phyloP scores from a whole-genome alignment of 2,888 invertebrate species.

The Ditula angustiorana region DNA sequence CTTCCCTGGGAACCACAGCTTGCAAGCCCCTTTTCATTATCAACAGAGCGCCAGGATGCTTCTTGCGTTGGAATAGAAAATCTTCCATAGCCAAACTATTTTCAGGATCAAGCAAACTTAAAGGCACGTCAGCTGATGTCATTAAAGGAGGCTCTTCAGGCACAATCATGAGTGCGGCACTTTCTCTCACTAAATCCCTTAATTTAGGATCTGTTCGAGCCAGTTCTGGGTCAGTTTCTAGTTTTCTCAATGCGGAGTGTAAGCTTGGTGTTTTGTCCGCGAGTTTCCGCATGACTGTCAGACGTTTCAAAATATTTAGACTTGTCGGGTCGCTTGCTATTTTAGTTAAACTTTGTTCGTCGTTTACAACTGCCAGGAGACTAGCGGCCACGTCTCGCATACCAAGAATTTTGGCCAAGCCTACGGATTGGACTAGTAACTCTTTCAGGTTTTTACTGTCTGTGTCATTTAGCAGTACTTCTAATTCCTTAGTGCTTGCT shows the following conservation, averaged over 20 bases:
- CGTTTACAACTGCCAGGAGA: constrained; percentile 80
- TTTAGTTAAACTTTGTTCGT: constrained; percentile 83
- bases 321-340: constrained; percentile 85
- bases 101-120: constrained; percentile 87
- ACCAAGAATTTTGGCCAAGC: constrained; percentile 89
- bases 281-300: constrained; percentile 89
- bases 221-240: constrained; percentile 88
- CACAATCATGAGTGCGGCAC: constrained; percentile 89
- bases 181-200: constrained; percentile 89
- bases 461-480: constrained; percentile 81
- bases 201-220: constrained; percentile 89
- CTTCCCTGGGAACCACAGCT: constrained; percentile 91
- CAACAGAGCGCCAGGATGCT: constrained; percentile 86
- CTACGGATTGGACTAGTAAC: constrained; percentile 87
- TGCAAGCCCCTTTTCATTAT: constrained; percentile 91
- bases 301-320: constrained; percentile 88
- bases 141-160: constrained; percentile 86
- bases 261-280: constrained; percentile 88
- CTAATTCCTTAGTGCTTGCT: constrained; percentile 85
- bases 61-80: constrained; percentile 87
- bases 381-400: constrained; percentile 87
- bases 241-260: constrained; percentile 85
- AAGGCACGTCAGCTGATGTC: constrained; percentile 90
- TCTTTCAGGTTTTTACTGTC: constrained; percentile 75
- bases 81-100: constrained; percentile 92